phyloP scores from a whole-genome alignment of 2,888 invertebrate species.

The Drosophila mulleri region DNA sequence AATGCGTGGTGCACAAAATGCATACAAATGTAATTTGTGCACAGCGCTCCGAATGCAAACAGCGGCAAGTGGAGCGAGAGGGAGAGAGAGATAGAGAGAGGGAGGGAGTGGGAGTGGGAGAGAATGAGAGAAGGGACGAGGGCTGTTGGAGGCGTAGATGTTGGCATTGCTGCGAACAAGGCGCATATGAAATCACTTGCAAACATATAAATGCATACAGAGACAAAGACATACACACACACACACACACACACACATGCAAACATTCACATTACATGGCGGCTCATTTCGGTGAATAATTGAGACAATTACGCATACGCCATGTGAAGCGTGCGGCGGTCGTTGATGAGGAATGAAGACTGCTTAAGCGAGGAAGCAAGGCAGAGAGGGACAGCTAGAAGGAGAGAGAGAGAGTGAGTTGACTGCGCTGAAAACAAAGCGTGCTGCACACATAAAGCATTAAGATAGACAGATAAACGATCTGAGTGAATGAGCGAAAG shows the following conservation, averaged over 20 bases:
- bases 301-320: conserved; percentile 79
- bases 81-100: not conserved
- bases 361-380: not conserved
- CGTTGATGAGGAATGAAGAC: not conserved
- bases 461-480: conserved; percentile 30
- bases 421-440: conserved; percentile 28
- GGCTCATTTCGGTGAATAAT: conserved; percentile 80
- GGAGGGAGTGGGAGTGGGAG: not conserved
- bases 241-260: conserved; percentile 10
- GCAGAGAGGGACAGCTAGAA: not conserved
- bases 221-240: conserved; percentile 7
- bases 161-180: conserved; percentile 50
- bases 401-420: not conserved
- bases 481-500: conserved; percentile 6
- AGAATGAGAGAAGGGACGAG: not conserved
- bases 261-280: conserved; percentile 51
- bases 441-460: conserved; percentile 32
- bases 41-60: conserved; percentile 67
- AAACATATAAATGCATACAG: conserved; percentile 30
- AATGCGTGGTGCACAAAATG: conserved; percentile 78
- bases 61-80: conserved; percentile 21
- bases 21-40: conserved; percentile 79
- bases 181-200: conserved; percentile 71
- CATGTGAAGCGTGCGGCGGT: conserved; percentile 42
- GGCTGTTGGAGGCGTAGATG: not conserved